Evolutionary conservation across 2,797 vertebrate genomes (phyloP), one percentile per base, ranked within the genome.

Genomic region (Epinephelus awoara): DNA sequence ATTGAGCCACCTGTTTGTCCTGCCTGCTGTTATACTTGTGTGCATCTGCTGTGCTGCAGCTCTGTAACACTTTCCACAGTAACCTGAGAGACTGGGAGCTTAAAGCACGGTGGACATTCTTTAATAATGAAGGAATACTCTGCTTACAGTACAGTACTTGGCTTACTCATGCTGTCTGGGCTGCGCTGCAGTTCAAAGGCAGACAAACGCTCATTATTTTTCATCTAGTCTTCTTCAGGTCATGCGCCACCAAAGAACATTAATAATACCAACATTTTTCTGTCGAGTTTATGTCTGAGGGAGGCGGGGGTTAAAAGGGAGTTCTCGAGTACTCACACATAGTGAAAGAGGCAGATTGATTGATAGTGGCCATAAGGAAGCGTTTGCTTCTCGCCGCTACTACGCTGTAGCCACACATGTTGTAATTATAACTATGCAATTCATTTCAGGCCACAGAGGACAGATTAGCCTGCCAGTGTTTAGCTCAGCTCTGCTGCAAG

Each of bases 101-200:
- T 75, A 72, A 83, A 88, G 85, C 79, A 71, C 56, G 19, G 29
- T 81, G 84, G 85, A 86, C 89, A 89, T 90, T 90, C 90, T 90
- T 93, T 75, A 92, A 92, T 92, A 93, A 94, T 93, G 91, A 91
- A 91, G 79, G 85, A 90, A 91, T 81, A 82, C 78, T 88, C 91
- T 87, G 82, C 86, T 90, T 86, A 87, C 88, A 85, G 81, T 68
- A 58, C 72, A 56, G 57, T 7, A 3, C 79, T 84, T 67, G 68
- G 67, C 75, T 87, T 73, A 83, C 79, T 79, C 15, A 2, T 10
- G 7, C 46, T 55, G 75, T 76, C 25, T 72, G 62, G 27, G 46
- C 54, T 66, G 61, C 4, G 44, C 63, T 46, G 52, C 64, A 56
- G 52, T 69, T 80, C 54, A 78, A 70, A 83, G 29, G 66, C 65